Base-by-base conservation (phyloP, 2,797 vertebrate species). In the Melanotaenia trifasciata region DNA sequence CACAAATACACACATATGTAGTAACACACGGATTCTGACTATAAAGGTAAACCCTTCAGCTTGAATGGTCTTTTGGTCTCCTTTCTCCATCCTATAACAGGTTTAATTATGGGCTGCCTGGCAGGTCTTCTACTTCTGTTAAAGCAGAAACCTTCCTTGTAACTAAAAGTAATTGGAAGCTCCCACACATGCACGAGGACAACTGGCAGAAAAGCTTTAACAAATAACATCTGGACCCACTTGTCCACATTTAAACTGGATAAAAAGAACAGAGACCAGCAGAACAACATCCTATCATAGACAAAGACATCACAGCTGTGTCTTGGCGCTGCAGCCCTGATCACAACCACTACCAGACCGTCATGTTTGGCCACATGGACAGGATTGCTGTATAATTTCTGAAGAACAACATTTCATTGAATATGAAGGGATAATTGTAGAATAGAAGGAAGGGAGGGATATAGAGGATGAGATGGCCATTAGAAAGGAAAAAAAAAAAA, bases 211-310 rank as follows among this genome's bases (percentile, higher is more conserved):
- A 75, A 84, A 60, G 70, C 61, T 78, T 87, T 80, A 85, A 93
- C 83, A 88, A 93, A 90, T 78, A 92, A 89, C 93, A 95, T 94
- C 92, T 95, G 94, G 92, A 79, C 74, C 72, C 88, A 51, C 80
- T 88, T 88, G 80, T 91, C 83, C 83, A 83, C 79, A 73, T 87
- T 84, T 91, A 78, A 80, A 80, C 78, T 91, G 87, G 87, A 87
- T 83, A 72, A 86, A 89, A 66, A 66, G 70, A 67, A 70, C 74
- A 77, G 79, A 85, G 80, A 89, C 73, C 86, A 79, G 67, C 70
- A 88, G 79, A 81, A 87, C 81, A 90, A 90, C 85, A 94, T 84
- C 83, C 67, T 58, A 85, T 90, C 84, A 84, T 81, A 26, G 60
- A 85, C 72, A 80, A 84, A 75, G 82, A 78, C 72, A 75, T 87